Evolutionary conservation across 2,113 vertebrate genomes (phyloP).

Genomic region (Tachysurus fulvidraco): DNA sequence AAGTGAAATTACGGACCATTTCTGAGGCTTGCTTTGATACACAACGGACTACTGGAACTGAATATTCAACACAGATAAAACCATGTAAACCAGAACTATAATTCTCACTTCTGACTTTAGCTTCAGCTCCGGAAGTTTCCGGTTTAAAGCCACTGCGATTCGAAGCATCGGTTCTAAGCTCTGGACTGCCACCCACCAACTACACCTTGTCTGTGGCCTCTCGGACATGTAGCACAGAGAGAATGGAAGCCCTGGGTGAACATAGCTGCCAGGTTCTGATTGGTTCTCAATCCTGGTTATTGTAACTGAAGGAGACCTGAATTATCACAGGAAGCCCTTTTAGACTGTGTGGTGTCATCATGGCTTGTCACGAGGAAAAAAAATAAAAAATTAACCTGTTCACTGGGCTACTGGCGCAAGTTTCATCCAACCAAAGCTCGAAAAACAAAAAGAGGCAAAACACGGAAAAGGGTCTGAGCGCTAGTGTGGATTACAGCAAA

Average conservation of each 20-base stretch:
- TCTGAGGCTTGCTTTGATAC: constrained; percentile 6
- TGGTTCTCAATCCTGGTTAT: constrained; percentile 61
- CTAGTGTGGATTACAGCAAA: constrained; percentile 4
- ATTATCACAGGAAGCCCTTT: constrained; percentile 75
- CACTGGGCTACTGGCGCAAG: constrained; percentile 44
- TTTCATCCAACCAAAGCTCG: background rate
- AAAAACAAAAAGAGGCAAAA: background rate
- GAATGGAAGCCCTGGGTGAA: constrained; percentile 80
- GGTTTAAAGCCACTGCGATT: background rate
- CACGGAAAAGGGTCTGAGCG: background rate
- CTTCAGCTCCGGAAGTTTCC: background rate
- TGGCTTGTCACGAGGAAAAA: constrained; percentile 66
- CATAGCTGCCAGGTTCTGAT: constrained; percentile 74
- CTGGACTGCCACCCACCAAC: background rate
- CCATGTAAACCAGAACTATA: constrained; percentile 19
- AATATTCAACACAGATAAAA: background rate
- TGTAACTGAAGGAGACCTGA: constrained; percentile 59
- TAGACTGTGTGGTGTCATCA: constrained; percentile 61
- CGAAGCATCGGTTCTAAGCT: background rate
- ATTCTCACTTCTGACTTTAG: background rate
- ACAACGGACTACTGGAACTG: background rate
- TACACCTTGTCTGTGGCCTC: constrained; percentile 17
- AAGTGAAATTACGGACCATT: constrained; percentile 3
- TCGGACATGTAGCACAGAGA: constrained; percentile 56
- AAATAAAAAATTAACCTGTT: constrained; percentile 16